These are phyloP conservation scores for Simalia tracyae DNA, from an alignment of 2,797 vertebrate genomes.

Conservation along the genomic window DNA sequence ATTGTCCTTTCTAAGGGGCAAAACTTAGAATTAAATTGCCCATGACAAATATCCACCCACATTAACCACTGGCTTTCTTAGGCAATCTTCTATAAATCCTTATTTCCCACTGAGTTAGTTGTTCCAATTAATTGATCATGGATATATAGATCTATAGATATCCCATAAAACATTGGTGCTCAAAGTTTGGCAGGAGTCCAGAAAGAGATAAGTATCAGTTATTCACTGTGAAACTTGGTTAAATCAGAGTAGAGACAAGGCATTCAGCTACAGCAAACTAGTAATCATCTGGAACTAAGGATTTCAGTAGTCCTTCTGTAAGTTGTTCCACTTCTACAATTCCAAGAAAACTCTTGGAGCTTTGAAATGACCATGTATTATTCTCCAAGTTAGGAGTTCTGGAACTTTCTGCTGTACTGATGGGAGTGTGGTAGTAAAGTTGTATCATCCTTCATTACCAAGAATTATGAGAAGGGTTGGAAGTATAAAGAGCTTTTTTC, in stretches of 20 bases:
- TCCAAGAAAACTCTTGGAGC: neutral
- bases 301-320: neutral
- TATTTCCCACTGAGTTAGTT: neutral
- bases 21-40: slow-evolving; percentile 1
- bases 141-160: neutral
- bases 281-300: neutral
- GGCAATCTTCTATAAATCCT: neutral
- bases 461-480: neutral
- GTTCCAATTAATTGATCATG: slow-evolving; percentile 1
- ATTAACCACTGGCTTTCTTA: slow-evolving; percentile 22
- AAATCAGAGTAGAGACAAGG: neutral
- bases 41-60: slow-evolving; percentile 12
- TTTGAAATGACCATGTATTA: neutral
- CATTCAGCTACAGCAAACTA: neutral
- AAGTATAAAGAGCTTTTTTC: neutral
- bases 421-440: neutral
- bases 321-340: neutral
- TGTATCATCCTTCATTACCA: neutral
- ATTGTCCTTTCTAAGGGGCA: neutral
- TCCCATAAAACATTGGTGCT: neutral
- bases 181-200: neutral
- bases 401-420: neutral
- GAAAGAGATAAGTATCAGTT: neutral
- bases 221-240: neutral
- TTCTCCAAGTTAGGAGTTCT: neutral